Conservation (phyloP, 1,140 invertebrate genomes). For the Triops cancriformis region DNA sequence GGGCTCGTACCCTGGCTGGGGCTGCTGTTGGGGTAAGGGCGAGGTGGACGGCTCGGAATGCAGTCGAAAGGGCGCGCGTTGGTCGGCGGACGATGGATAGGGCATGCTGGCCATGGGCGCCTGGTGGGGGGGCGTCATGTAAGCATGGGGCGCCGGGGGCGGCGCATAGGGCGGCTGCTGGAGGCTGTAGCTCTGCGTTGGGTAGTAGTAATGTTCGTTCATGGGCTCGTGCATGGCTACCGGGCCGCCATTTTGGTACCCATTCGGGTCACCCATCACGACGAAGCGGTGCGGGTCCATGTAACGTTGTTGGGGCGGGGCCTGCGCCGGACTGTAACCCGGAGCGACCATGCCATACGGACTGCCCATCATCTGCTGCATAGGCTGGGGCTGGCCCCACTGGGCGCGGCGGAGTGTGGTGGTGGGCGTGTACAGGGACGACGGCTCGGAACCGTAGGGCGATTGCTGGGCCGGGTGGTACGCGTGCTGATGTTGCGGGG, state of each 20-base stretch:
- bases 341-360: not conserved
- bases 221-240: not conserved
- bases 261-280: not conserved
- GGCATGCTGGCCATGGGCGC: constrained; percentile 8
- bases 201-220: not conserved
- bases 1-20: not conserved
- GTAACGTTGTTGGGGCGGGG: constrained; percentile 7
- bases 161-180: constrained; percentile 5
- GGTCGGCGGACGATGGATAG: constrained; percentile 24
- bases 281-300: not conserved
- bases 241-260: not conserved
- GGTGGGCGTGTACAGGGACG: constrained; percentile 23
- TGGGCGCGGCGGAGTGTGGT: constrained; percentile 30
- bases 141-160: not conserved
- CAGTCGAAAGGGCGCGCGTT: constrained; percentile 21
- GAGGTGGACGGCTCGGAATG: not conserved
- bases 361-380: not conserved
- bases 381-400: constrained; percentile 28
- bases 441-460: not conserved
- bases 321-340: not conserved
- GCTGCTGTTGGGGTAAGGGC: not conserved
- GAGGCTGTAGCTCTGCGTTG: constrained; percentile 6
- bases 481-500: not conserved
- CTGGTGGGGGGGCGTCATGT: not conserved
- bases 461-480: not conserved